Evolutionary conservation across 1,140 invertebrate genomes (phyloP).

Genomic region (Halyomorpha halys): DNA sequence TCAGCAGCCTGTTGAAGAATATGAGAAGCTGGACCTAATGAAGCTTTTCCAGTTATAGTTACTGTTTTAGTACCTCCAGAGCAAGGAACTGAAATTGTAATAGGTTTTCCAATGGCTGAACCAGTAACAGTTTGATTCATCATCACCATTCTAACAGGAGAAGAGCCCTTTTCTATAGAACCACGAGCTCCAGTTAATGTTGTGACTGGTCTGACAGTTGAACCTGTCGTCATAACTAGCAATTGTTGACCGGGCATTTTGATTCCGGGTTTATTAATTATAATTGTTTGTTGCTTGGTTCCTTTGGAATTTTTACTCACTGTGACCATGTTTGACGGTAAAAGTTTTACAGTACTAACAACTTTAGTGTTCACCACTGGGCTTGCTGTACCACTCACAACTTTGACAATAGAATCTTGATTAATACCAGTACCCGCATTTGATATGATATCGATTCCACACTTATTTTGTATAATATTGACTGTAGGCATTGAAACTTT

Average conservation of each 20-base stretch:
- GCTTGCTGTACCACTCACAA: slow-evolving; percentile 48
- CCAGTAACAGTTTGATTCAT: slow-evolving; percentile 29
- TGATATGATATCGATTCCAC: slow-evolving; percentile 37
- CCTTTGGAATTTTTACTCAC: slow-evolving; percentile 50
- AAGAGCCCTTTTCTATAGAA: not conserved
- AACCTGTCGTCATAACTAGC: slow-evolving; percentile 59
- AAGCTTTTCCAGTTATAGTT: slow-evolving; percentile 32
- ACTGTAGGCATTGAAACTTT: slow-evolving; percentile 64
- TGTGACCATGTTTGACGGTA: slow-evolving; percentile 53
- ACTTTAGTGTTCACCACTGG: slow-evolving; percentile 28
- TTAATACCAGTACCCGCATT: slow-evolving; percentile 36
- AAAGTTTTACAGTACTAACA: slow-evolving; percentile 50
- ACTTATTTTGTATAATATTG: slow-evolving; percentile 47
- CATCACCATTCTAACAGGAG: slow-evolving; percentile 31
- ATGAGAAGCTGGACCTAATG: slow-evolving; percentile 26
- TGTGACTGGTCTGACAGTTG: slow-evolving; percentile 50
- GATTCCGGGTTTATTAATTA: slow-evolving; percentile 51
- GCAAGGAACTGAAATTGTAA: slow-evolving; percentile 56
- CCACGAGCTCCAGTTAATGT: slow-evolving; percentile 41
- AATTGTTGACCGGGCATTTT: slow-evolving; percentile 50
- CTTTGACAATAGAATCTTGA: slow-evolving; percentile 67
- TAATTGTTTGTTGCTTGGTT: slow-evolving; percentile 52
- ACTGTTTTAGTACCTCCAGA: slow-evolving; percentile 35
- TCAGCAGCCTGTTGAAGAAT: slow-evolving; percentile 23
- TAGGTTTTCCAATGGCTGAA: slow-evolving; percentile 45